Conservation (phyloP, 1,140 invertebrate species). For the Lepeophtheirus salmonis region DNA sequence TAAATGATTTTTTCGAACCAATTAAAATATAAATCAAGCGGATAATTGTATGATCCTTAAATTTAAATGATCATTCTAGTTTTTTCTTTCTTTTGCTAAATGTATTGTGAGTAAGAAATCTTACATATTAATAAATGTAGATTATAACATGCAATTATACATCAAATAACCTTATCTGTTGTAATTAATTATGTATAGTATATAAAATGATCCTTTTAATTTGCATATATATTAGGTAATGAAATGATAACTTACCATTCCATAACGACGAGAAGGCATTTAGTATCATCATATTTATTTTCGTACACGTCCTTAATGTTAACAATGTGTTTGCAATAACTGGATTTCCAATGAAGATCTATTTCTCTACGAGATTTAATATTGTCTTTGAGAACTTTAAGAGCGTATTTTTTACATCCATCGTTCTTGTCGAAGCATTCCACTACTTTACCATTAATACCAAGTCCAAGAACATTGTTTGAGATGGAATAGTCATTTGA, state of each 20-base stretch:
- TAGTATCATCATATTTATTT: conserved; percentile 69
- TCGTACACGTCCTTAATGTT: conserved; percentile 87
- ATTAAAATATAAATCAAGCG: too few species aligned
- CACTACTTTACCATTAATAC: conserved; percentile 74
- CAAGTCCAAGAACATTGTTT: conserved; percentile 82
- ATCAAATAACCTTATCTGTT: too few species aligned
- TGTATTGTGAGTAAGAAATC: too few species aligned
- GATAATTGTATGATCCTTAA: too few species aligned
- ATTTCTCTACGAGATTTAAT: conserved; percentile 81
- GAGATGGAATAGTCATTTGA: conserved; percentile 83
- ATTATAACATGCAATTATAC: too few species aligned
- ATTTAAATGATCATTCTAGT: too few species aligned
- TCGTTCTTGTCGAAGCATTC: conserved; percentile 47
- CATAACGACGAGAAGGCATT: conserved; percentile 88
- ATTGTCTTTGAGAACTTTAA: conserved; percentile 80
- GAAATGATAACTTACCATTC: conserved; percentile 79
- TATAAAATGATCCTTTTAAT: too few species aligned
- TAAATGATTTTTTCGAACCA: too few species aligned
- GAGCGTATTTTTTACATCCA: conserved; percentile 56
- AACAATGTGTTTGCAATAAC: conserved; percentile 76
- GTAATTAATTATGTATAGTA: too few species aligned
- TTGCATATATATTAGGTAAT: too few species aligned
- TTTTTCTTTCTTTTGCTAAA: too few species aligned
- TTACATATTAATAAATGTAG: too few species aligned
- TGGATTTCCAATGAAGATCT: conserved; percentile 81